phyloP scores from a whole-genome alignment of 1,140 invertebrate species.

The Hormaphis cornu region DNA sequence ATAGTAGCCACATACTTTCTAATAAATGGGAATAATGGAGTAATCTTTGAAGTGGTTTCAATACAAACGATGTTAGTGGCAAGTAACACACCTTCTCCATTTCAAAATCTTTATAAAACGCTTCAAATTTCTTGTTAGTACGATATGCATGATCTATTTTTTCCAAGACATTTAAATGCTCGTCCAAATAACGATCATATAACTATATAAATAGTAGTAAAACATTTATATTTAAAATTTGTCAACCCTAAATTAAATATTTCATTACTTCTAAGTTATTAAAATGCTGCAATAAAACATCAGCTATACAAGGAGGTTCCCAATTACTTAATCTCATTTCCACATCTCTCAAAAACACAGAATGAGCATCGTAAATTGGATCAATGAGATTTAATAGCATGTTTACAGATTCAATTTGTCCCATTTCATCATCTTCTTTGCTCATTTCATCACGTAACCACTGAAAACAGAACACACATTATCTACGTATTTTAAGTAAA shows the following conservation, averaged over 20 bases:
- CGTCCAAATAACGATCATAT: conserved; percentile 72
- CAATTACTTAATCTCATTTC: conserved; percentile 56
- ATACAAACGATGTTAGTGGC: conserved; percentile 72
- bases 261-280: conserved; percentile 50
- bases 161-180: conserved; percentile 62
- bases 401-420: conserved; percentile 43
- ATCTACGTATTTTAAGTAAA: background rate
- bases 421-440: conserved; percentile 50
- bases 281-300: conserved; percentile 56
- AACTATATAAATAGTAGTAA: conserved; percentile 47
- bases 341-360: conserved; percentile 55
- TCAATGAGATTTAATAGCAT: conserved; percentile 53
- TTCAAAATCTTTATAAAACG: conserved; percentile 75
- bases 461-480: conserved; percentile 42
- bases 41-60: conserved; percentile 81
- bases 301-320: conserved; percentile 53
- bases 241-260: no score
- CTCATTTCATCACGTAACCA: conserved; percentile 60
- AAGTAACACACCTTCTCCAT: conserved; percentile 75
- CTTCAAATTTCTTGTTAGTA: conserved; percentile 63
- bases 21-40: conserved; percentile 77
- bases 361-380: conserved; percentile 57
- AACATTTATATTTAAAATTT: background rate
- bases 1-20: conserved; percentile 42
- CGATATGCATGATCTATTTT: conserved; percentile 63